Conservation (phyloP, 1,140 invertebrate species). For the Ceratosolen fusciceps region DNA sequence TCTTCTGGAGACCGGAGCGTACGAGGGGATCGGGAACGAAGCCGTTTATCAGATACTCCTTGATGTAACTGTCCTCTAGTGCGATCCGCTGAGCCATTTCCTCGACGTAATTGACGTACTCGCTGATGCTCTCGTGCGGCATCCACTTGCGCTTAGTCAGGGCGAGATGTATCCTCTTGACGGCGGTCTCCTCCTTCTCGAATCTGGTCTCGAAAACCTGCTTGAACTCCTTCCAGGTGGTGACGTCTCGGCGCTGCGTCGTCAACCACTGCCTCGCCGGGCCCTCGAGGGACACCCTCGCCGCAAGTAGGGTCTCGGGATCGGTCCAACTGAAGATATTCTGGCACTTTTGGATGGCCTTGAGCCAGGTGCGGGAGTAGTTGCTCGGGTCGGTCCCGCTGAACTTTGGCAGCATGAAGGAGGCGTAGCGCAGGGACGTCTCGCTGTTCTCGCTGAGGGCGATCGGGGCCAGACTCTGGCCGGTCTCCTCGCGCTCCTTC, state of each 20-base stretch:
- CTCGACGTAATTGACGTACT: neutral
- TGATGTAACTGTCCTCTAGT: neutral
- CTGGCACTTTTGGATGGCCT: neutral
- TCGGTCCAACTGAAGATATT: constrained; percentile 2
- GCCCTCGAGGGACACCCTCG: neutral
- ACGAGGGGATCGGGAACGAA: neutral
- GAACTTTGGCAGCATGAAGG: constrained; percentile 10
- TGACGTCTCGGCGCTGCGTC: neutral
- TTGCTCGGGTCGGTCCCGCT: neutral
- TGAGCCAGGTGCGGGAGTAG: neutral
- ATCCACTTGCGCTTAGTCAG: neutral
- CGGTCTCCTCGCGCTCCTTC: neutral
- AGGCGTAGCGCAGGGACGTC: neutral
- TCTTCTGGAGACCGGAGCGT: neutral
- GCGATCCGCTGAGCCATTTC: neutral
- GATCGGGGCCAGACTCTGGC: neutral
- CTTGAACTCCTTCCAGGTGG: constrained; percentile 1
- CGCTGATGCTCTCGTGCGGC: neutral
- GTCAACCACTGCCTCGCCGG: neutral
- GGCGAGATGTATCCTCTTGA: neutral
- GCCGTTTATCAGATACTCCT: neutral
- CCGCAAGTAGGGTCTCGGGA: neutral
- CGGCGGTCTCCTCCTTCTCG: neutral
- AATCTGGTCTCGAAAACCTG: neutral
- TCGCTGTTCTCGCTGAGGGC: neutral